Base-by-base conservation (phyloP, 2,113 vertebrate genomes). In the Todiramphus chloris region DNA sequence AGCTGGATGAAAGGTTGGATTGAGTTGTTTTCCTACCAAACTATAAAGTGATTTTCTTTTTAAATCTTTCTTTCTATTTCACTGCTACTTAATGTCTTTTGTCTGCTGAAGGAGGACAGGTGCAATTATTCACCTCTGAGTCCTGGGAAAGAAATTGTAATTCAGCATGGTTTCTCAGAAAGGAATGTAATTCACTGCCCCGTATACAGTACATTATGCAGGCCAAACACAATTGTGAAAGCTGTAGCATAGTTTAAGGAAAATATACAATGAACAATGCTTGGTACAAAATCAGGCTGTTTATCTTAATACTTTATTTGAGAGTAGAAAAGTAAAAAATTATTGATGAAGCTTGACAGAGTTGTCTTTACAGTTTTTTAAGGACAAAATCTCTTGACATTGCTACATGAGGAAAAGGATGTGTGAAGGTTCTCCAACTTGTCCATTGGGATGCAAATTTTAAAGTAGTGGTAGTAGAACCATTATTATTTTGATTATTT, bases 51-150 rank as follows among this genome's bases (percentile, higher is more conserved):
- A 39, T 93, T 94, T 95, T 95, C 81, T 69, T 83, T 92, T 82
- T 59, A 94, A 73, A 94, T 77, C 62, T 84, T 94, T 93, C 86
- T 92, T 96, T 93, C 67, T 53, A 59, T 97, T 95, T 89, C 86
- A 41, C 68, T 44, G 5, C 81, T 96, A n/a, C 73, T 97, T 94
- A 46, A 60, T 90, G 77, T 85, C 84, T 97, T 97, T 94, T 93
- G 41, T 97, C 96, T 95, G 53, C 80, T 76, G 93, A 89, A 96
- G 76, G 81, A 94, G 93, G 89, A 97, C 89, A 97, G 81, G 76
- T 84, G 77, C 89, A 96, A 94, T 97, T 97, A 92, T 81, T 97
- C 93, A 96, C 76, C 90, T 95, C 88, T 73, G 78, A 96, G 91
- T 70, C 77, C 43, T 75, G 60, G 46, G 62, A 94, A 95, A 92